Evolutionary conservation across 2,113 vertebrate genomes (phyloP), one percentile per base, ranked within the genome.

Genomic region (Neomonachus schauinslandi): DNA sequence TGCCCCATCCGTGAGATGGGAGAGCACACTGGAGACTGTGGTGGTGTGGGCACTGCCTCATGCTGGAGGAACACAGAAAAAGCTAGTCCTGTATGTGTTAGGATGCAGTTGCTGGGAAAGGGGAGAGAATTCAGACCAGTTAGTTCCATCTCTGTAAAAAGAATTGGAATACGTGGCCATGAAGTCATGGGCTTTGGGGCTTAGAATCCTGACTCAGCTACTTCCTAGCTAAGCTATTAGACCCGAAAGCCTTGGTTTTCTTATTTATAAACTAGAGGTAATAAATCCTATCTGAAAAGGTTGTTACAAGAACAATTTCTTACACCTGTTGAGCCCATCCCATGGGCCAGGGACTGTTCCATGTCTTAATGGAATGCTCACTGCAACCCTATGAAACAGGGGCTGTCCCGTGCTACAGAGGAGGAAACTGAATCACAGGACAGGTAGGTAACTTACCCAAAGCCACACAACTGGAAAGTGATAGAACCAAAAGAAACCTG

Each of bases 401-500:
- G 33, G 5, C 36, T 46, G 31, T 21, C 53, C 67, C 16, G 6
- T 76, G 80, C 81, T 36, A 76, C 63, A 84, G 71, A 71, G 67
- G 69, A 93, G 72, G 77, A 93, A 83, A 79, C 69, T 16, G 46
- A 88, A 53, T 22, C 31, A 36, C 80, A n/a, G 61, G 42, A 22
- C 28, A 93, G 33, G 28, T 63, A 63, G 18, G 36, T 51, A 31
- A 57, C 16, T 26, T 31, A n/a, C 8, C 39, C n/a, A 53, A 55
- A 94, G 46, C 46, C 39, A 36, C 88, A 49, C 65, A 85, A 51
- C 80, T 91, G 49, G 36, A 33, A 79, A 67, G 69, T 51, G 74
- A 46, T 4, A 79, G 81, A 74, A 55, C 31, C 79, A 49, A 76
- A 90, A 63, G 24, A 76, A 92, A 51, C 36, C 0, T 0, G 42